Base-by-base conservation (phyloP, 2,797 vertebrate species). In the Hyperoplus lanceolatus region DNA sequence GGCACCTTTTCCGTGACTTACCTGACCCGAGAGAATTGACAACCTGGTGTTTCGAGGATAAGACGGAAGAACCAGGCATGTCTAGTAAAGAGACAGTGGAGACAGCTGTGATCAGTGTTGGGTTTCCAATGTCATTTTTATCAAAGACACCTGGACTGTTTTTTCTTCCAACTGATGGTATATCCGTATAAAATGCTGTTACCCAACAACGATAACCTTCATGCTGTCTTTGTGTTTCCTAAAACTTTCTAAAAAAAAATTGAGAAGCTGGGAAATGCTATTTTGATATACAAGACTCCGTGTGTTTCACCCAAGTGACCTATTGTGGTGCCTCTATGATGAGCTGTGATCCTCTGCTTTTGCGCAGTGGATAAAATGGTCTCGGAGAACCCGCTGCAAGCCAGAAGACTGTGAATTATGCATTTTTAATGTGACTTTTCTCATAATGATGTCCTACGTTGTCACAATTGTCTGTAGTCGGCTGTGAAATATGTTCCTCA, bases 371-470 rank as follows among this genome's bases (percentile, higher is more conserved):
- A 41, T 48, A 43, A 65, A 62, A 75, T 39, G 12, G 1, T 68
- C 53, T 39, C 0, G 42, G 42, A 77, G 0, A 46, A 64, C 29
- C 62, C 50, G 43, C 42, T 39, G 41, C 36, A 54, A 69, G 18
- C 70, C 75, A 41, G 72, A 74, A 77, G 16, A 73, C 81, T 83
- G 70, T 83, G 83, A 89, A 76, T 70, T 74, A 53, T 41, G 9
- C 3, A 0, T 14, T 39, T 42, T 46, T 16, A 53, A 7, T 70
- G 71, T 69, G 36, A 39, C 11, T 48, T 29, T 83, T 42, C 6
- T 0, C 4, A 1, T 39, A 41, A 70, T 45, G 0, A 43, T 58
- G 41, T 29, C 10, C 69, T 60, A 38, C 6, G 8, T 60, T 59
- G 41, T 84, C 2, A 53, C 39, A 9, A 69, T 45, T 63, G 57